Conservation (phyloP, 2,888 invertebrate species). For the Abrostola triplasia region DNA sequence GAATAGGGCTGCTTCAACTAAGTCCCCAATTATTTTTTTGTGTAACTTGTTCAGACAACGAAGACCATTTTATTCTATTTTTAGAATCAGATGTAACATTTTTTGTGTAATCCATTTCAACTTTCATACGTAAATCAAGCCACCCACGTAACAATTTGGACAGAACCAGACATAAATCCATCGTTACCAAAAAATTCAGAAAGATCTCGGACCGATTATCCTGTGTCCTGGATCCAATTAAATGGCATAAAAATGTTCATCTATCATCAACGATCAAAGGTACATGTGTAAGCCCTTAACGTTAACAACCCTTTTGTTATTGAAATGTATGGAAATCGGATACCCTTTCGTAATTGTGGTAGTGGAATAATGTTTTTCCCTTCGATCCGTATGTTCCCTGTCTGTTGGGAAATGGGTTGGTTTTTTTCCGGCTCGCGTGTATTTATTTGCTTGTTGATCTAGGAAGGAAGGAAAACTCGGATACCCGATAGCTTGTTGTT, state of each 20-base stretch:
- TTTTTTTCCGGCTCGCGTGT: constrained; percentile 25
- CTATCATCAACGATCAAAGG: constrained; percentile 39
- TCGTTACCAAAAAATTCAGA: constrained; percentile 29
- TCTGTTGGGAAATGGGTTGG: constrained; percentile 21
- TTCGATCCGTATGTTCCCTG: constrained; percentile 18
- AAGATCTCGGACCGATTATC: constrained; percentile 28
- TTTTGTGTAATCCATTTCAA: not conserved
- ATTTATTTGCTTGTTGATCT: constrained; percentile 43
- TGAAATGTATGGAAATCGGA: constrained; percentile 54
- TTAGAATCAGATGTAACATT: not conserved
- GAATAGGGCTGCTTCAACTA: not conserved
- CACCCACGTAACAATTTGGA: constrained; percentile 7
- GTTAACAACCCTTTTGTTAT: constrained; percentile 50
- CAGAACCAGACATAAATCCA: constrained; percentile 9
- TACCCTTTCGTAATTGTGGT: constrained; percentile 37
- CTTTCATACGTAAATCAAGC: not conserved
- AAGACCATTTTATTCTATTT: not conserved
- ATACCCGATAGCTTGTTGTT: not conserved
- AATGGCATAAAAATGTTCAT: constrained; percentile 40
- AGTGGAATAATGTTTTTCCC: constrained; percentile 43
- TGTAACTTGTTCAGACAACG: not conserved
- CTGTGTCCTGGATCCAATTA: constrained; percentile 46
- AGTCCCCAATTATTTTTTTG: not conserved
- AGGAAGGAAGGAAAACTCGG: constrained; percentile 8
- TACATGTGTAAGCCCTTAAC: constrained; percentile 43